Conservation (phyloP, 2,797 vertebrate genomes). For the Spinibarbus caldwelli region DNA sequence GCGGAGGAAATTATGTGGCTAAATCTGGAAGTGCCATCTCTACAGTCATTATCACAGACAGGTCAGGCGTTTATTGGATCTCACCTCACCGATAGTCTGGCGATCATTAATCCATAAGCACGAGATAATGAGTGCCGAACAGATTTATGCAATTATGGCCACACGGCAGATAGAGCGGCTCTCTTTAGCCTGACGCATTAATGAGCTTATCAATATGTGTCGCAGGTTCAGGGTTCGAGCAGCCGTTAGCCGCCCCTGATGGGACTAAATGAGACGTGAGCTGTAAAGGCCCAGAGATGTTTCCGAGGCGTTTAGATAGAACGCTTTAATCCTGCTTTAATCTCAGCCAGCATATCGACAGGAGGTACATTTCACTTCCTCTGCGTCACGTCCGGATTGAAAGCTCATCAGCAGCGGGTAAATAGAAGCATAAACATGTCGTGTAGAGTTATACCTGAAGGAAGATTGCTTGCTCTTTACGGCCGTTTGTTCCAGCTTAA, state of each 20-base stretch:
- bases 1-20: conserved; percentile 64
- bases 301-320: conserved; percentile 64
- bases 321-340: conserved; percentile 63
- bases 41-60: conserved; percentile 64
- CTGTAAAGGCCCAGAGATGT: conserved; percentile 51
- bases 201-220: conserved; percentile 62
- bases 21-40: conserved; percentile 64
- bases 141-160: conserved; percentile 62
- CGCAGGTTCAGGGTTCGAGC: conserved; percentile 34
- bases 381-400: conserved; percentile 61
- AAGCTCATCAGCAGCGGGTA: conserved; percentile 50
- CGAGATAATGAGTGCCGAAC: conserved; percentile 61
- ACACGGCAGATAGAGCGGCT: conserved; percentile 39
- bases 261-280: conserved; percentile 44
- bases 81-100: conserved; percentile 61
- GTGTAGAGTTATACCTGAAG: conserved; percentile 64
- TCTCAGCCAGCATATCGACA: conserved; percentile 50
- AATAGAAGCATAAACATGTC: conserved; percentile 65
- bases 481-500: conserved; percentile 64
- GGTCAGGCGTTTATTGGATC: conserved; percentile 68
- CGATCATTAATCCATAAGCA: conserved; percentile 63
- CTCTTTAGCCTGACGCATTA: conserved; percentile 54
- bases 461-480: conserved; percentile 66
- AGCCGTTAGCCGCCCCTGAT: conserved; percentile 25
- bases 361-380: conserved; percentile 61